These are phyloP conservation scores for Diplolepis rosae DNA, from an alignment of 2,888 invertebrate genomes.

Conservation along the genomic window DNA sequence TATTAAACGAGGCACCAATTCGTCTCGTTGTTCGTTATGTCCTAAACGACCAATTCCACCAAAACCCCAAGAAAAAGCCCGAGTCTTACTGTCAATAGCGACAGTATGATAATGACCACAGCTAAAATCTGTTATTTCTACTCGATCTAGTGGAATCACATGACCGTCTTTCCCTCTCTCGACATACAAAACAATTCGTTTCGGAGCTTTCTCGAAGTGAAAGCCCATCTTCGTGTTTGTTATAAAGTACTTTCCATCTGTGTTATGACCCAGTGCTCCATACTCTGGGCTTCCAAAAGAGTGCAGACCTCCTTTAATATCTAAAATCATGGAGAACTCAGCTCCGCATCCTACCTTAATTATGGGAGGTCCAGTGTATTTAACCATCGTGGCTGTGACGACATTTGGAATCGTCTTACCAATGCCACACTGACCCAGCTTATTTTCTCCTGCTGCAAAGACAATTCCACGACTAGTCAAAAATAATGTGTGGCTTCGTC, in stretches of 20 bases:
- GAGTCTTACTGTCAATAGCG: conserved; percentile 90
- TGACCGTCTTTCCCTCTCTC: conserved; percentile 92
- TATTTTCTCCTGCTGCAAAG: conserved; percentile 93
- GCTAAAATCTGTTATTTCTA: conserved; percentile 91
- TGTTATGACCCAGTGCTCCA: conserved; percentile 94
- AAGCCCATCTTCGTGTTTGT: conserved; percentile 91
- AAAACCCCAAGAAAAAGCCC: conserved; percentile 96
- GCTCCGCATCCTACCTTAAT: conserved; percentile 93
- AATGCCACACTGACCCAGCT: conserved; percentile 92
- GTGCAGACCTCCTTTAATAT: conserved; percentile 90
- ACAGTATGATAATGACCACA: conserved; percentile 95
- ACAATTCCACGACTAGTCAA: conserved; percentile 90
- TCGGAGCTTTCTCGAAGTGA: conserved; percentile 89
- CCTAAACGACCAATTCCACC: conserved; percentile 95
- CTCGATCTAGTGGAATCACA: conserved; percentile 87
- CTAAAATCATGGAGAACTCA: conserved; percentile 93
- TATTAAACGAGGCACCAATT: conserved; percentile 87
- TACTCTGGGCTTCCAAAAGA: conserved; percentile 95
- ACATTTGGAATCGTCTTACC: conserved; percentile 78
- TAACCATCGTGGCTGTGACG: conserved; percentile 76
- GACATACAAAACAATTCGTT: conserved; percentile 88
- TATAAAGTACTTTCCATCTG: conserved; percentile 95
- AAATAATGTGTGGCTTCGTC: conserved; percentile 90
- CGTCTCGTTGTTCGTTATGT: conserved; percentile 94
- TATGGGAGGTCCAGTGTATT: conserved; percentile 89